These are phyloP conservation scores for Philopedon plagiatum DNA, from an alignment of 2,888 invertebrate genomes.

Conservation along the genomic window DNA sequence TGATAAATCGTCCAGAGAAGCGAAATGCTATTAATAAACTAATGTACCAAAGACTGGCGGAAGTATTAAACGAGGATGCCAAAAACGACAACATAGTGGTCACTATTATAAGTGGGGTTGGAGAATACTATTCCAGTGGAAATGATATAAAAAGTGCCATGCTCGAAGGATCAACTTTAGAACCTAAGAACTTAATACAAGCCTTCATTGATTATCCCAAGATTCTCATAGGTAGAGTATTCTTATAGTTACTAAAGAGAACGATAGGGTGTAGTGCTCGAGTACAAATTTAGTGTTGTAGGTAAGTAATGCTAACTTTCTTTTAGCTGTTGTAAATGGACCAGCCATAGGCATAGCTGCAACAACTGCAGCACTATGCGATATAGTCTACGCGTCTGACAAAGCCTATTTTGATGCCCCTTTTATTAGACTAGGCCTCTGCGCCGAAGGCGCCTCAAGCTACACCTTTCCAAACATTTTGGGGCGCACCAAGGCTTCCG, in stretches of 20 bases:
- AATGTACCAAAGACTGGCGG: conserved; percentile 78
- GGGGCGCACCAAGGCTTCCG: conserved; percentile 82
- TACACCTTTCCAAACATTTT: conserved; percentile 88
- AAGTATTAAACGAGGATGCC: conserved; percentile 79
- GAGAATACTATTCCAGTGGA: conserved; percentile 88
- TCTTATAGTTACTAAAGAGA: too few species aligned
- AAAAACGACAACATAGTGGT: conserved; percentile 77
- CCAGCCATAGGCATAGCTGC: conserved; percentile 93
- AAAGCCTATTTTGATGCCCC: conserved; percentile 90
- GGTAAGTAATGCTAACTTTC: too few species aligned
- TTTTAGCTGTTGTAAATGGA: conserved; percentile 89
- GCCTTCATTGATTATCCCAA: conserved; percentile 91
- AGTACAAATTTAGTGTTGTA: too few species aligned
- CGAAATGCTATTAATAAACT: conserved; percentile 83
- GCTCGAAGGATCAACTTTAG: conserved; percentile 24
- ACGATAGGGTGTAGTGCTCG: too few species aligned
- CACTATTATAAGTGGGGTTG: conserved; percentile 85
- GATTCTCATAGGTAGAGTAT: conserved; percentile 78
- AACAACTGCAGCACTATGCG: conserved; percentile 88
- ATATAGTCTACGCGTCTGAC: conserved; percentile 91
- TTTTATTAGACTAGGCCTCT: conserved; percentile 86
- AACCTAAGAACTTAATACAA: conserved; percentile 73
- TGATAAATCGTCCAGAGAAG: conserved; percentile 82
- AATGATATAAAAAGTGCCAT: conserved; percentile 75
- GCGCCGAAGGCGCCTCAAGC: conserved; percentile 92